phyloP scores from a whole-genome alignment of 2,797 vertebrate species.

The Sebastes umbrosus region DNA sequence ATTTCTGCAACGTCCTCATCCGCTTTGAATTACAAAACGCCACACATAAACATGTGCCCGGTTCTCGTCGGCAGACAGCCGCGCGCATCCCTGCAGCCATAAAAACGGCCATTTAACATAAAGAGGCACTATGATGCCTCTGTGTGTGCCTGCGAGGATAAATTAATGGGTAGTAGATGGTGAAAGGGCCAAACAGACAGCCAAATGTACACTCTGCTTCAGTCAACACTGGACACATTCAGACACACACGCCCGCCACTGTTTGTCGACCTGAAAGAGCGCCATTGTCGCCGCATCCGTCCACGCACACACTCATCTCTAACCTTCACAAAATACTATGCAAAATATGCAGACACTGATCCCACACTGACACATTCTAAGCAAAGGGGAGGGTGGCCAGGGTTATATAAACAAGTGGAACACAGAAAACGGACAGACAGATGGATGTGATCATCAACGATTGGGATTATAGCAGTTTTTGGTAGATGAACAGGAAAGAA shows the following conservation, averaged over 20 bases:
- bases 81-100: slow-evolving; percentile 45
- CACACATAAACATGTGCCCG: slow-evolving; percentile 29
- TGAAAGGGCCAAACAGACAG: slow-evolving; percentile 73
- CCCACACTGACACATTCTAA: slow-evolving; percentile 63
- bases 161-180: slow-evolving; percentile 71
- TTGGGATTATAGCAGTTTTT: slow-evolving; percentile 58
- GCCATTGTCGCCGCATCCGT: slow-evolving; percentile 72
- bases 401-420: slow-evolving; percentile 74
- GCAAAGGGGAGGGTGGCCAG: slow-evolving; percentile 55
- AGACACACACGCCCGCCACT: slow-evolving; percentile 71
- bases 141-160: slow-evolving; percentile 59
- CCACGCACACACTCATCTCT: slow-evolving; percentile 60
- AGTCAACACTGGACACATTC: slow-evolving; percentile 74
- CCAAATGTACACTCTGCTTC: slow-evolving; percentile 72
- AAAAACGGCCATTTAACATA: slow-evolving; percentile 69
- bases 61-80: slow-evolving; percentile 44
- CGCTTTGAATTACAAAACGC: slow-evolving; percentile 24
- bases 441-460: slow-evolving; percentile 47
- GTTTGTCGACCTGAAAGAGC: slow-evolving; percentile 78
- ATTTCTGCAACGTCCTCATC: slow-evolving; percentile 22
- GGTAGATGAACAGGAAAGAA: slow-evolving; percentile 31
- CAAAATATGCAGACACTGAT: slow-evolving; percentile 77
- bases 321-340: slow-evolving; percentile 83
- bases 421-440: slow-evolving; percentile 49
- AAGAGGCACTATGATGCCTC: slow-evolving; percentile 68